A percentile compares a stretch with the other conserved stretches of the same genome.
Conservation (phyloP, 2,797 vertebrate genomes). For the Muscicapa comitata region DNA sequence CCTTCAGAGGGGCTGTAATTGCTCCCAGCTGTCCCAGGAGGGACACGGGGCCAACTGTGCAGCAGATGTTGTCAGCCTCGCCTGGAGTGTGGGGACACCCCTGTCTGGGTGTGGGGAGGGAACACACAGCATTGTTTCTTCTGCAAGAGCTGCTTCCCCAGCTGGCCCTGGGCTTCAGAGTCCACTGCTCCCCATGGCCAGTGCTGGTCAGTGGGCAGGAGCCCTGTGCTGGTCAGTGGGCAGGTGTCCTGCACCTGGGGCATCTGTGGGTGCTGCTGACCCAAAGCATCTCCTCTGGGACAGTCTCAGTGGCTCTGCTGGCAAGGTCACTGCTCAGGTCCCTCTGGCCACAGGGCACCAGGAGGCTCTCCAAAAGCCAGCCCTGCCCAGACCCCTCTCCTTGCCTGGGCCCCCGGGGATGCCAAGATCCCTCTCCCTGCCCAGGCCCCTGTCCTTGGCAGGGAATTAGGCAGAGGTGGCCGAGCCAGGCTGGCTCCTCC, state of each 20-base stretch:
- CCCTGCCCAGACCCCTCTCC: neutral
- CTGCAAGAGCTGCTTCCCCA: neutral
- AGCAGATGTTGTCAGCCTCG: neutral
- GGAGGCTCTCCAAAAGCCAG: neutral
- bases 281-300: neutral
- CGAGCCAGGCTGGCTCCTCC: neutral
- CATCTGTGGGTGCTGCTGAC: neutral
- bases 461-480: neutral
- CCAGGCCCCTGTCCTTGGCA: accelerated
- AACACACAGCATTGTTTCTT: neutral
- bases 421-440: neutral
- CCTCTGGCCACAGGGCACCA: accelerated
- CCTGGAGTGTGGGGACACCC: neutral
- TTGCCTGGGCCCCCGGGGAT: accelerated
- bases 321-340: neutral
- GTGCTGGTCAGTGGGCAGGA: neutral
- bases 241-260: accelerated
- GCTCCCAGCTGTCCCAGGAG: conserved; percentile 43
- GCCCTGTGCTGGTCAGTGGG: neutral
- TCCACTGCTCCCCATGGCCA: accelerated
- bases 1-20: neutral
- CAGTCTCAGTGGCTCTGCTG: neutral
- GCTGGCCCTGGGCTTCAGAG: neutral
- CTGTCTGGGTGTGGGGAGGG: neutral
- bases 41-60: neutral